Base-by-base conservation (phyloP, 2,797 vertebrate genomes). In the Sebastes glaucus region DNA sequence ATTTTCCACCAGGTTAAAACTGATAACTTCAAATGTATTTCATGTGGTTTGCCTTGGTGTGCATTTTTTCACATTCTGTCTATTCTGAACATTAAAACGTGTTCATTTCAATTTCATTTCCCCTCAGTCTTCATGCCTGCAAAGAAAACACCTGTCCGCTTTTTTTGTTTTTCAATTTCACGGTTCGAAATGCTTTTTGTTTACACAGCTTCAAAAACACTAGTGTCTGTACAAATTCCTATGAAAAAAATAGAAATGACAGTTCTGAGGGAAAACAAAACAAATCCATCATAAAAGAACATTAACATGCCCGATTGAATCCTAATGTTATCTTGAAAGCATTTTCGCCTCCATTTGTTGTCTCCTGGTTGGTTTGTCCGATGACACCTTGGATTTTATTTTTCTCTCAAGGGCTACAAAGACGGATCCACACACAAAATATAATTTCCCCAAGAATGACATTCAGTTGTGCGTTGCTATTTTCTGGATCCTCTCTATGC, bases 81-180 rank as follows among this genome's bases (percentile, higher is more conserved):
- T 83, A 61, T 85, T 87, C 77, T 91, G 95, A 95, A 95, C 95
- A 95, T 93, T 95, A 95, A 94, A 95, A 95, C 95, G 93, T 95
- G 95, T 95, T 95, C 95, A 95, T 93, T 88, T 93, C 81, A 85
- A 74, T 89, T 88, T 80, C 7, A 89, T 89, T 92, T 91, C 82
- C 85, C 86, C 81, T 92, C 89, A 90, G 80, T 89, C 88, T 86
- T 90, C 75, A 90, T 67, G 86, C 87, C 90, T 84, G 89, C 84
- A 92, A 93, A 93, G 84, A 94, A 93, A 93, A 87, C 75, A 68
- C 74, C 61, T 25, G 67, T 71, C 73, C 42, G 11, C 68, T 46
- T 83, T 62, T 49, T 61, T 49, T 52, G 49, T 52, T 46, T 71
- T 57, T 74, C 74, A 84, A 76, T 90, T 78, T 82, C 38, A 83